Percentiles rank a stretch among this genome's conserved stretches.
Conservation (phyloP, 2,888 invertebrate genomes). For the Liodrosophila aerea region DNA sequence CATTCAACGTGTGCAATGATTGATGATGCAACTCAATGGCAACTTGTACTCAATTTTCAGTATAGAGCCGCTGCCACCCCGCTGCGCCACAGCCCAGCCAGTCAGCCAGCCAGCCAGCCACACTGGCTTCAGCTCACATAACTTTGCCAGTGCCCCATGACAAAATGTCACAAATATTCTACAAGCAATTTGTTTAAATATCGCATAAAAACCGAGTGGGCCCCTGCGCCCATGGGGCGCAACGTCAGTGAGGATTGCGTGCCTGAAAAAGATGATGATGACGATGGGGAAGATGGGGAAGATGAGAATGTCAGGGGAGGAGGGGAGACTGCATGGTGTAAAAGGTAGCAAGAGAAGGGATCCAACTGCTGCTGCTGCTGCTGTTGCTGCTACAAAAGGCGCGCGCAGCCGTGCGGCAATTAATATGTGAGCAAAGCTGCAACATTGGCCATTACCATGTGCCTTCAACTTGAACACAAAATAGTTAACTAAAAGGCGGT, state of each 20-base stretch:
- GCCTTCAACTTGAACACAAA: slow-evolving; percentile 78
- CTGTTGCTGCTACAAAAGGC: slow-evolving; percentile 66
- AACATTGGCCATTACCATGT: slow-evolving; percentile 78
- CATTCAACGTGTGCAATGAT: slow-evolving; percentile 77
- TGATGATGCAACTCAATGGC: slow-evolving; percentile 76
- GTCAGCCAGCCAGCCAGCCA: no score
- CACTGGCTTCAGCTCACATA: slow-evolving; percentile 23
- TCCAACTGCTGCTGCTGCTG: slow-evolving; percentile 19
- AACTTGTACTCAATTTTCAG: slow-evolving; percentile 79
- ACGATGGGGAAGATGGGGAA: slow-evolving; percentile 9
- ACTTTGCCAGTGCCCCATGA: slow-evolving; percentile 56
- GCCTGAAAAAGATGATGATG: slow-evolving; percentile 28
- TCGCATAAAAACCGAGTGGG: slow-evolving; percentile 67
- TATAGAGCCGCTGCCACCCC: slow-evolving; percentile 38
- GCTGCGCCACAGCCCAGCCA: slow-evolving; percentile 23
- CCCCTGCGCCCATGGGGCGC: slow-evolving; percentile 52
- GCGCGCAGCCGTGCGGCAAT: slow-evolving; percentile 78
- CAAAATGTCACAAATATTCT: slow-evolving; percentile 78
- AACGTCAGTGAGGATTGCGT: slow-evolving; percentile 54
- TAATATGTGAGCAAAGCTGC: slow-evolving; percentile 76
- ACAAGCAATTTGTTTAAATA: slow-evolving; percentile 79
- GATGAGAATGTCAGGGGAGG: neutral
- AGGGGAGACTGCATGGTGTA: no score
- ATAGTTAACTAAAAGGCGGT: slow-evolving; percentile 78
- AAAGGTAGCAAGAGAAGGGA: no score